Base-by-base conservation (phyloP, 2,888 invertebrate genomes). In the Rhaphigaster nebulosa region DNA sequence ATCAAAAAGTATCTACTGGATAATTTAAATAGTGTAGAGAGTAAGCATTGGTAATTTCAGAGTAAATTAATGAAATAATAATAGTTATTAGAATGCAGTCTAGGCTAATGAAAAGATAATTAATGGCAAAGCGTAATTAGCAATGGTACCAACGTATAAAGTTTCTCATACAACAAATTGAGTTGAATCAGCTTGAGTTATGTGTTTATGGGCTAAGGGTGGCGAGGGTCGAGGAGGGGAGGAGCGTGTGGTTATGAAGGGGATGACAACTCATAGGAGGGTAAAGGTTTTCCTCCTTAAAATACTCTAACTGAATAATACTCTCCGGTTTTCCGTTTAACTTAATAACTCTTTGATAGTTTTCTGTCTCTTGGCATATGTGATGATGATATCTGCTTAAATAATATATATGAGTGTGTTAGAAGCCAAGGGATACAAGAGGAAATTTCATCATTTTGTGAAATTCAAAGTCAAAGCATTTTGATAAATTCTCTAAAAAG, bases 91-190 rank as follows among this genome's bases (percentile, higher is more conserved):
- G 29, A 65, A 65, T 65, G 34, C 29, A 13, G 18, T 4, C 65
- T 5, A 13, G 4, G 20, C 18, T 34, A 76, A 38, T 76, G 1
- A 38, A 65, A 3, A 76, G 20, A 26, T 76, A 76, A 76, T 76
- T 38, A 76, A 38, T 38, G 38, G 26, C 6, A 26, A 76, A 76
- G 34, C 8, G 6, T 38, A 76, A 76, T 76, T 34, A 76, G 20
- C 10, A 23, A 23, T 76, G 23, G 18, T 76, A 38, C 5, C 5
- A 76, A 34, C 20, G 70, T 20, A 76, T 76, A 76, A 76, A 76
- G 70, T 76, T 76, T 76, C 70, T 76, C 34, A 76, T 76, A 76
- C 70, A 76, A 76, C 34, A 76, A 76, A 76, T 76, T 76, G 70
- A 34, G 70, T 76, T 76, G 70, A 76, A 76, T 76, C 34, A 76